phyloP scores from a whole-genome alignment of 35 echinoderm and acorn worm species.

The Anneissia japonica region DNA sequence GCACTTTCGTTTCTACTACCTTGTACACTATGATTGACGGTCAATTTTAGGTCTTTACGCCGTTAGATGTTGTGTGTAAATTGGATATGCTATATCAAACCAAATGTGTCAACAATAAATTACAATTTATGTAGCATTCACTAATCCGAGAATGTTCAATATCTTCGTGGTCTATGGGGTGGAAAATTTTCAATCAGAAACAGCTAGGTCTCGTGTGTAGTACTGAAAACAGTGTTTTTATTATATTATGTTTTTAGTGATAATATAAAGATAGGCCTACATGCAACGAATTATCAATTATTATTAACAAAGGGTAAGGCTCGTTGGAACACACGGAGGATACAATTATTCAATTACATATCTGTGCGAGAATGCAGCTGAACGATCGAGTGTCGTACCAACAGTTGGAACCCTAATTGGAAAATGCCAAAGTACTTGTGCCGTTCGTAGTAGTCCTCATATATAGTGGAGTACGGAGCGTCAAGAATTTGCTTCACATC shows the following conservation, averaged over 20 bases:
- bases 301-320: neutral
- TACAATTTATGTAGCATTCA: neutral
- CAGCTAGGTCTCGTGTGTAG: too few species aligned
- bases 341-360: neutral
- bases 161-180: too few species aligned
- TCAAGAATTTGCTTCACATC: neutral
- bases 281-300: neutral
- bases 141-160: too few species aligned
- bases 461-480: neutral
- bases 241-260: neutral
- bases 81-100: neutral
- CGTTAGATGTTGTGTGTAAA: neutral
- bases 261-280: neutral
- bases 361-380: neutral
- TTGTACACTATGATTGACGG: neutral
- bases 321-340: neutral
- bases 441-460: neutral
- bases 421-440: neutral
- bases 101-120: neutral
- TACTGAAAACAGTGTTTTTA: too few species aligned
- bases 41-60: neutral
- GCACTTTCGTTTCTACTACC: neutral
- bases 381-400: neutral
- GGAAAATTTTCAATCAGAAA: too few species aligned
- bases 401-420: neutral